phyloP scores from a whole-genome alignment of 37 sponge, comb jelly and placozoan species.

The Chondrilla cf. caribensis region DNA sequence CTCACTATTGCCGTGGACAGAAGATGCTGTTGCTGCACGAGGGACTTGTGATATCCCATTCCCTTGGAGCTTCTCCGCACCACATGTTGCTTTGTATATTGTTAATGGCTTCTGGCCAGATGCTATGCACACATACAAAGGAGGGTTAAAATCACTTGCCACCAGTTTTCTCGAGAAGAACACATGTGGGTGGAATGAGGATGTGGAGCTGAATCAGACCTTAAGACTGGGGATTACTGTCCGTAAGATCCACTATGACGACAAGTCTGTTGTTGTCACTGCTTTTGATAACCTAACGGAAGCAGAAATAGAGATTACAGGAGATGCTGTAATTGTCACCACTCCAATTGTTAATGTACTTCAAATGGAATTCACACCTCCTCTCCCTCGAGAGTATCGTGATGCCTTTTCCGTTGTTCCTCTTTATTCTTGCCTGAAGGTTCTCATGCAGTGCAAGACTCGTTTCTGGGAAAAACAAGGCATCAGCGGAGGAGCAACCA shows the following conservation, averaged over 20 bases:
- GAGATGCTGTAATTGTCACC: slow-evolving; percentile 54
- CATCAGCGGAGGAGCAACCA: slow-evolving; percentile 42
- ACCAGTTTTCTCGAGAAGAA: slow-evolving; percentile 21
- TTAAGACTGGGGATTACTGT: slow-evolving; percentile 12
- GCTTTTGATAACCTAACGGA: background rate
- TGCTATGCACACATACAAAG: slow-evolving; percentile 45
- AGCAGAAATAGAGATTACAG: background rate
- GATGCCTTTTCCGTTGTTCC: slow-evolving; percentile 19
- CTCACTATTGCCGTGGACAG: slow-evolving; percentile 59
- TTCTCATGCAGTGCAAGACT: slow-evolving; percentile 43
- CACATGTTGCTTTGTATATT: slow-evolving; percentile 15
- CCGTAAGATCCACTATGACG: background rate
- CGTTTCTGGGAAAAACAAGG: slow-evolving; percentile 46
- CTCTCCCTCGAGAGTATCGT: background rate
- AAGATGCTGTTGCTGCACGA: slow-evolving; percentile 41
- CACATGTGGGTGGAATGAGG: background rate
- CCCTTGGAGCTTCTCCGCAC: slow-evolving; percentile 19
- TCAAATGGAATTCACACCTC: slow-evolving; percentile 25
- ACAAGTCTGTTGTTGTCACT: background rate
- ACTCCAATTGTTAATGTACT: slow-evolving; percentile 36
- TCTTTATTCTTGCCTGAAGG: slow-evolving; percentile 35
- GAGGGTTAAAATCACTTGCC: slow-evolving; percentile 40
- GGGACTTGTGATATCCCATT: slow-evolving; percentile 15
- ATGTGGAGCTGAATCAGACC: background rate
- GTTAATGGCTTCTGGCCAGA: slow-evolving; percentile 42